These are phyloP conservation scores for Apostichopus parvimensis DNA, from an alignment of 35 echinoderm and acorn worm genomes.

Conservation along the genomic window DNA sequence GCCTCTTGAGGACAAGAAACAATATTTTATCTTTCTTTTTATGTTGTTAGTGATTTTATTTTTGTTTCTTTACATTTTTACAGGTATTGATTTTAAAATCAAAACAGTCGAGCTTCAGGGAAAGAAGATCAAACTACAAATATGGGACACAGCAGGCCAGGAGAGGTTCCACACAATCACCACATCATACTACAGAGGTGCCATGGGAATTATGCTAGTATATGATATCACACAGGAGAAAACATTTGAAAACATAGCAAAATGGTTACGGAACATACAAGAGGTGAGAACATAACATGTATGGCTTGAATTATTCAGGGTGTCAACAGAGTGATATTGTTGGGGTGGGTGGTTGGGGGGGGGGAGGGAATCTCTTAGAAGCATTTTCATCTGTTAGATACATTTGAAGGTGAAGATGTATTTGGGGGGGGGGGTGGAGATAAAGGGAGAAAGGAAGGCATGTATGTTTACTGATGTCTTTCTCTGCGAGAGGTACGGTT, in stretches of 20 bases:
- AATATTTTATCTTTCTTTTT: too few species aligned
- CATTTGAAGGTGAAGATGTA: too few species aligned
- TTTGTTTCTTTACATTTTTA: conserved; percentile 4
- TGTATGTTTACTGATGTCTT: too few species aligned
- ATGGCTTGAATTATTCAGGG: too few species aligned
- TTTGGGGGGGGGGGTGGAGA: too few species aligned
- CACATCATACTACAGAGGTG: conserved; percentile 99
- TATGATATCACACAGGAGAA: conserved; percentile 99
- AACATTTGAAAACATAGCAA: conserved; percentile 98
- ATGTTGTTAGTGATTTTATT: neutral
- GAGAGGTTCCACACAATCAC: conserved; percentile 99
- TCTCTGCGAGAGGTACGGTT: too few species aligned
- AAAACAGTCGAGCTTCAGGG: conserved; percentile 99
- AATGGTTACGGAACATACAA: conserved; percentile 96
- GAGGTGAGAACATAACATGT: conserved; percentile 67
- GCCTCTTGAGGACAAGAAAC: too few species aligned
- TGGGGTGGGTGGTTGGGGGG: too few species aligned
- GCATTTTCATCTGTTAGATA: too few species aligned
- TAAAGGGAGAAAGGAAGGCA: too few species aligned
- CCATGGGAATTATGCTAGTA: conserved; percentile 99
- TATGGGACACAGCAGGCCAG: conserved; percentile 98
- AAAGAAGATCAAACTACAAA: conserved; percentile 99
- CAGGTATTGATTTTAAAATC: conserved; percentile 99
- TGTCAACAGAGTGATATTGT: too few species aligned
- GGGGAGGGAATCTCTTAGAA: too few species aligned